Evolutionary conservation across 2,888 invertebrate species (phyloP).

Genomic region (Noctuana brunneofusca): DNA sequence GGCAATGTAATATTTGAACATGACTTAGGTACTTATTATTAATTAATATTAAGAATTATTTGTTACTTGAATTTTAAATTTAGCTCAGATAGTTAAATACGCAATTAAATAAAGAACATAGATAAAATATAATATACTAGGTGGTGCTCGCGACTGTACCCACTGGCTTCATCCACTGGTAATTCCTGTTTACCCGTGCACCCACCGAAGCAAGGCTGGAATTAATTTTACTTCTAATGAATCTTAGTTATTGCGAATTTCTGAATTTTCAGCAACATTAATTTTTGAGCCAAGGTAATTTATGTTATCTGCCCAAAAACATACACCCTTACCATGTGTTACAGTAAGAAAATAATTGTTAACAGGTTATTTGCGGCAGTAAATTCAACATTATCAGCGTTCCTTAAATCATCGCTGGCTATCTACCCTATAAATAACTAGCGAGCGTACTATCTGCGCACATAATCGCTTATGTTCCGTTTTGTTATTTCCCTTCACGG

Average conservation of each 20-base stretch:
- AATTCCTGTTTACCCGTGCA: no score
- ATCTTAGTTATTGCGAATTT: neutral
- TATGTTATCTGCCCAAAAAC: neutral
- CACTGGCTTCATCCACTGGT: no score
- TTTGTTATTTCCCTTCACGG: slow-evolving; percentile 59
- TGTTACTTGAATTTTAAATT: no score
- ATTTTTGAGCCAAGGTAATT: neutral
- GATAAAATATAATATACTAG: no score
- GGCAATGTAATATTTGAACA: neutral
- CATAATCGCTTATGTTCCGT: slow-evolving; percentile 71
- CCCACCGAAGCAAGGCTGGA: no score
- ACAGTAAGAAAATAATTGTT: slow-evolving; percentile 23
- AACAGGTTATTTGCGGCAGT: slow-evolving; percentile 24
- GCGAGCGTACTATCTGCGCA: slow-evolving; percentile 64
- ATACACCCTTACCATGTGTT: slow-evolving; percentile 1
- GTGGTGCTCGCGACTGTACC: no score
- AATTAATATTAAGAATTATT: no score
- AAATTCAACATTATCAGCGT: slow-evolving; percentile 59
- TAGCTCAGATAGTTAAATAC: no score
- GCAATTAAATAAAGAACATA: no score
- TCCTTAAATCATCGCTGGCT: slow-evolving; percentile 76
- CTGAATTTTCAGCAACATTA: neutral
- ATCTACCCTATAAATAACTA: slow-evolving; percentile 69
- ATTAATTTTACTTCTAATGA: no score
- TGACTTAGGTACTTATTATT: neutral